phyloP scores from a whole-genome alignment of 2,888 invertebrate species.

The Pocota personata region DNA sequence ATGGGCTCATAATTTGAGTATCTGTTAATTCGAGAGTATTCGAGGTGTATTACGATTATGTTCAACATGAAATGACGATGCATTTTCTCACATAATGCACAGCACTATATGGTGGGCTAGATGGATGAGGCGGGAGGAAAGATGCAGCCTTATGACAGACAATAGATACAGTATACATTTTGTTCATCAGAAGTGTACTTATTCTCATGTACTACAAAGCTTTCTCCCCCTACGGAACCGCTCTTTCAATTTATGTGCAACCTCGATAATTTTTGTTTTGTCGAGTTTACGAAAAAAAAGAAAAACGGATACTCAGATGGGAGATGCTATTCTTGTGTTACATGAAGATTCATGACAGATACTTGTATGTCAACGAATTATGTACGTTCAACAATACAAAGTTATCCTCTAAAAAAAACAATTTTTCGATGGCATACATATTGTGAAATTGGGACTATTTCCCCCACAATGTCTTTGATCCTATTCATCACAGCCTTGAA shows the following conservation, averaged over 20 bases:
- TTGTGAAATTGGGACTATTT: slow-evolving; percentile 49
- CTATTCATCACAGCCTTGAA: slow-evolving; percentile 32
- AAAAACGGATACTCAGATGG: slow-evolving; percentile 47
- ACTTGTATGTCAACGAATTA: slow-evolving; percentile 45
- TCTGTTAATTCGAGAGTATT: slow-evolving; percentile 51
- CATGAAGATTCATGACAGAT: slow-evolving; percentile 53
- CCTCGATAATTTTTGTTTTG: slow-evolving; percentile 64
- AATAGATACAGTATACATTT: slow-evolving; percentile 47
- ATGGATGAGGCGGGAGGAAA: not conserved
- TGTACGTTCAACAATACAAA: slow-evolving; percentile 42
- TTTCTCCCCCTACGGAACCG: slow-evolving; percentile 58
- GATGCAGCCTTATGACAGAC: slow-evolving; percentile 38
- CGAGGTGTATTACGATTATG: slow-evolving; percentile 50
- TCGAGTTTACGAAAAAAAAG: slow-evolving; percentile 43
- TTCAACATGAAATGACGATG: slow-evolving; percentile 67
- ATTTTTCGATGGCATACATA: not conserved
- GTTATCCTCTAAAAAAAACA: slow-evolving; percentile 17
- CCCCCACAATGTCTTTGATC: slow-evolving; percentile 1
- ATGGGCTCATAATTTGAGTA: slow-evolving; percentile 66
- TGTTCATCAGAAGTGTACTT: slow-evolving; percentile 39
- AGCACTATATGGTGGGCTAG: not conserved
- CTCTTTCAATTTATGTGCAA: slow-evolving; percentile 68
- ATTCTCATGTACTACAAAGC: slow-evolving; percentile 58
- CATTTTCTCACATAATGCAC: slow-evolving; percentile 61
- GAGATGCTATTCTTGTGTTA: slow-evolving; percentile 46